Conservation (phyloP, 2,113 vertebrate species). For the Cyanistes caeruleus region DNA sequence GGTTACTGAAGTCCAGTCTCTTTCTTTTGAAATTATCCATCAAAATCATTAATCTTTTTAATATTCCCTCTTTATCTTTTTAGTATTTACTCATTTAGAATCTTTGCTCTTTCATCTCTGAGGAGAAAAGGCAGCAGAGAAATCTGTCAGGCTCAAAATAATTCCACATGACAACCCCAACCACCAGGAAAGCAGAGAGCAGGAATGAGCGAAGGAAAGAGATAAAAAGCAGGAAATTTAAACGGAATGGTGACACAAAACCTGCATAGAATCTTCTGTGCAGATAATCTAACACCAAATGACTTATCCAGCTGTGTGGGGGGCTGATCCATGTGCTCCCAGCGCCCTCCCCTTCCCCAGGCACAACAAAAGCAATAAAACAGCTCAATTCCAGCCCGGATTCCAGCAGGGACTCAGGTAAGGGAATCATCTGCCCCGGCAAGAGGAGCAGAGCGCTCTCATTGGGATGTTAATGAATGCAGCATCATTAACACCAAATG, state of each 20-base stretch:
- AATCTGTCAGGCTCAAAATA: not conserved
- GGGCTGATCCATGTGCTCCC: not conserved
- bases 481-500: not conserved
- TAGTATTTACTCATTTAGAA: not conserved
- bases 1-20: not conserved
- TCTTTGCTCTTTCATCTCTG: not conserved
- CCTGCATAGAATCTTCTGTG: not conserved
- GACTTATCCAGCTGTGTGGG: not conserved
- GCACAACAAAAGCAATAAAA: not conserved
- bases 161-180: not conserved
- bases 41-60: not conserved
- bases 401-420: not conserved
- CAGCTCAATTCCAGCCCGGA: not conserved
- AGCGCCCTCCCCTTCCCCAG: not conserved
- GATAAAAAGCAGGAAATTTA: accelerated
- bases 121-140: not conserved
- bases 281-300: accelerated
- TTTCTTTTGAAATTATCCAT: not conserved
- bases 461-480: slow-evolving; percentile 26
- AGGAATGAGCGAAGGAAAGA: accelerated
- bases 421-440: not conserved
- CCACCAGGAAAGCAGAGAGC: not conserved
- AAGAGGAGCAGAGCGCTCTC: not conserved
- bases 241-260: not conserved
- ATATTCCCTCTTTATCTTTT: not conserved